Percentiles rank a stretch among this genome's conserved stretches.
These are phyloP conservation scores for Drosophila azteca DNA, from an alignment of 1,140 invertebrate species.

Conservation along the genomic window DNA sequence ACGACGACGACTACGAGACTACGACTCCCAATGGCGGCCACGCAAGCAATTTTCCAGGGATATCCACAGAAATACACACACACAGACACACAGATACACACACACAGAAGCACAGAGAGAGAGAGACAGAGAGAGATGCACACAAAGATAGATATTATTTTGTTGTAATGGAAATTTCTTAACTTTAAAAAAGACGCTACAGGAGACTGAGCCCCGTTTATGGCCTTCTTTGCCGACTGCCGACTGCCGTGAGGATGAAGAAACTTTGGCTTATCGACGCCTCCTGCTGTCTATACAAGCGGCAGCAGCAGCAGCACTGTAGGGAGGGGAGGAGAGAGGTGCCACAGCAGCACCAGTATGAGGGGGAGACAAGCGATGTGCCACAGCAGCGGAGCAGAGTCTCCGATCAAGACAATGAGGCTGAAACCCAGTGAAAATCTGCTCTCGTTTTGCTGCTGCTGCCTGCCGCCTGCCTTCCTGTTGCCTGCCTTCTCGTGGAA, in stretches of 20 bases:
- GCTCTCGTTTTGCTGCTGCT: slow-evolving; percentile 25
- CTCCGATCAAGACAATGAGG: slow-evolving; percentile 56
- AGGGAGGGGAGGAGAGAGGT: too few species aligned
- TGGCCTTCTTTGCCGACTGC: neutral
- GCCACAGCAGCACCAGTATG: neutral
- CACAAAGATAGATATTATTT: slow-evolving; percentile 47
- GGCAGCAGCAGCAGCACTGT: slow-evolving; percentile 48
- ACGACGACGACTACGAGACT: neutral
- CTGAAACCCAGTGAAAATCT: slow-evolving; percentile 38
- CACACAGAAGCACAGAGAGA: neutral
- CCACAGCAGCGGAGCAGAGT: neutral
- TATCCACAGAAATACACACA: neutral
- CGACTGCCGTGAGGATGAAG: slow-evolving; percentile 4
- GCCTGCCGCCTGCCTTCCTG: neutral
- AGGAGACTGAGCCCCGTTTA: too few species aligned
- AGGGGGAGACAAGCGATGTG: neutral
- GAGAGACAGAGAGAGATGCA: neutral
- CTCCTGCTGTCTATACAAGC: slow-evolving; percentile 6
- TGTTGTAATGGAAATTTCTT: slow-evolving; percentile 60
- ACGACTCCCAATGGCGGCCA: slow-evolving; percentile 1
- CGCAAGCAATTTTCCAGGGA: slow-evolving; percentile 45
- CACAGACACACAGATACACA: neutral
- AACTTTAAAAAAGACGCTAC: slow-evolving; percentile 48
- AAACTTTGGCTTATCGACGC: slow-evolving; percentile 58
- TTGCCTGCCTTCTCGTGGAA: slow-evolving; percentile 52